Percentiles rank a stretch among this genome's conserved stretches.
Evolutionary conservation across 2,888 invertebrate species (phyloP).

Genomic region (Drosophila quinaria): DNA sequence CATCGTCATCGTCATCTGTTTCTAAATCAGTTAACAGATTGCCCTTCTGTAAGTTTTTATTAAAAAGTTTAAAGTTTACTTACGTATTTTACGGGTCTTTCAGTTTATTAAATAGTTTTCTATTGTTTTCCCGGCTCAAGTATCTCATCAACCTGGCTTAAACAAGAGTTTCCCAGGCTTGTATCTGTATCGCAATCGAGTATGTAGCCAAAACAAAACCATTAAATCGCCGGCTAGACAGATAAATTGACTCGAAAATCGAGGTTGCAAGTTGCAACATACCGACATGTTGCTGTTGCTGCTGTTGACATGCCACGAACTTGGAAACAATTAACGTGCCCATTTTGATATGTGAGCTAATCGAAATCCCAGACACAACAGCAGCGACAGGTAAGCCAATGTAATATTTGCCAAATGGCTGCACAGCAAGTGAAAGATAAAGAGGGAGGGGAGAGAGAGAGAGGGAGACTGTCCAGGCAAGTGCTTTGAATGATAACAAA

Average conservation of each 20-base stretch:
- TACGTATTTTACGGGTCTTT: no score
- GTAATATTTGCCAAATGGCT: constrained; percentile 55
- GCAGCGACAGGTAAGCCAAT: constrained; percentile 24
- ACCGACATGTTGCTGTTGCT: constrained; percentile 38
- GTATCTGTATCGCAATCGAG: constrained; percentile 18
- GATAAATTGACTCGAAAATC: constrained; percentile 69
- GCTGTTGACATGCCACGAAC: constrained; percentile 74
- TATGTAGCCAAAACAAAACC: constrained; percentile 55
- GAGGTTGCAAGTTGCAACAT: constrained; percentile 34
- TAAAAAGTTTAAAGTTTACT: no score
- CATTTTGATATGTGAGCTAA: constrained; percentile 75
- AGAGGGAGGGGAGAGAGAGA: not conserved
- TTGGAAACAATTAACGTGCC: constrained; percentile 76
- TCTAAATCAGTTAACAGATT: no score
- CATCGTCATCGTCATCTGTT: no score
- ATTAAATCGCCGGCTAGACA: constrained; percentile 75
- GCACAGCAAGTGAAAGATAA: constrained; percentile 28
- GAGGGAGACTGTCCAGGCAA: constrained; percentile 41
- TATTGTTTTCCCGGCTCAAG: not conserved
- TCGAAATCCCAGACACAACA: constrained; percentile 59
- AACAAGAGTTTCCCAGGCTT: constrained; percentile 18
- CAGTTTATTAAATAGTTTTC: not conserved
- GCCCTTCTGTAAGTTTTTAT: no score
- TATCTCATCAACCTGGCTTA: constrained; percentile 7
- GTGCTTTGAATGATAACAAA: constrained; percentile 74